phyloP scores from a whole-genome alignment of 2,113 vertebrate species.

The Misgurnus mizolepis region DNA sequence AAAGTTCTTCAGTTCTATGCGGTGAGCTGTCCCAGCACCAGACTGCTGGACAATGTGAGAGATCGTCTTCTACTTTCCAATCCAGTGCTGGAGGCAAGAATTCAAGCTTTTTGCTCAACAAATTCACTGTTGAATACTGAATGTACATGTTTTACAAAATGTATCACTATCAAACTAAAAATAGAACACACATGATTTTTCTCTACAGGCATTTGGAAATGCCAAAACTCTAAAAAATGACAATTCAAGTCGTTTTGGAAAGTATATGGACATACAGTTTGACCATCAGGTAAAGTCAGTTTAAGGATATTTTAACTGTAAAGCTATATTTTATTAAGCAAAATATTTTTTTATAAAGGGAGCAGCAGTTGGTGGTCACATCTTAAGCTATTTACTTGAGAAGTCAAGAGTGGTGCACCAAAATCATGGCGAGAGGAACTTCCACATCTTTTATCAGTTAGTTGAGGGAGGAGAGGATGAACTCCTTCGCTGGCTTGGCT shows the following conservation, averaged over 20 bases:
- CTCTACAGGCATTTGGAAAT: constrained; percentile 90
- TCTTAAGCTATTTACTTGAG: constrained; percentile 94
- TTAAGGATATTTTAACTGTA: not conserved
- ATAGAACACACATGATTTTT: constrained; percentile 11
- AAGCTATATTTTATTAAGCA: not conserved
- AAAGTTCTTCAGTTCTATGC: constrained; percentile 96
- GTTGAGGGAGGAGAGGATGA: constrained; percentile 85
- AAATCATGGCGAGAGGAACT: constrained; percentile 93
- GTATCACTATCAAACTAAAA: not conserved
- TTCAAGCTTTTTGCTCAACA: constrained; percentile 42
- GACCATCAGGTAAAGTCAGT: constrained; percentile 84
- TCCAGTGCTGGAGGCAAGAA: constrained; percentile 91
- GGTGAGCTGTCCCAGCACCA: constrained; percentile 86
- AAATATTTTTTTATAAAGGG: constrained; percentile 72
- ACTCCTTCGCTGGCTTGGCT: constrained; percentile 81
- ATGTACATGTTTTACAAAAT: not conserved
- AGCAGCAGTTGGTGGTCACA: constrained; percentile 89
- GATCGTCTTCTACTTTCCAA: constrained; percentile 93
- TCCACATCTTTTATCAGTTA: constrained; percentile 97
- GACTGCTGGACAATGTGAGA: constrained; percentile 83
- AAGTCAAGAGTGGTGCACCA: constrained; percentile 94
- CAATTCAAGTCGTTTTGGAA: constrained; percentile 98
- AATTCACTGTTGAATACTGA: not conserved
- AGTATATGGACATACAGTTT: constrained; percentile 99
- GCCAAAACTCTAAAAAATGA: constrained; percentile 95